Evolutionary conservation across 1,140 invertebrate genomes (phyloP), one percentile per base, ranked within the genome.

Genomic region (Chironomus striatipennis): DNA sequence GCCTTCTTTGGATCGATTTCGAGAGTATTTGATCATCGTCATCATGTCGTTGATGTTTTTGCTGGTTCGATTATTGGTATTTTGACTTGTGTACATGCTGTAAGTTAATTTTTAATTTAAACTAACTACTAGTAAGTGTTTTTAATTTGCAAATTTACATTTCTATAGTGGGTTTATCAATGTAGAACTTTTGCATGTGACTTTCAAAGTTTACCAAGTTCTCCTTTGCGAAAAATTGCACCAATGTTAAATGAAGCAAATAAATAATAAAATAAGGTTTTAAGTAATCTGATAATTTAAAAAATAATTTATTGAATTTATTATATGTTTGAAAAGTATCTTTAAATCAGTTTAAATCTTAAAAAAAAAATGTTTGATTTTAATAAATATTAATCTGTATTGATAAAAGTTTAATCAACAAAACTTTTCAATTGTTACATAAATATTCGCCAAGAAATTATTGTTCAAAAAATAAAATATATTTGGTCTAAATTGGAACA

Each of bases 21-120:
- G 47, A 57, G 47, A 57, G 47, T 57, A 57, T 57, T 57, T 57
- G 47, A 57, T n/a, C 47, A 57, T 15, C 47, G 47, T n/a, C 47
- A 57, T 57, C 47, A 57, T 57, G 12, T 1, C 12, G 4, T 57
- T 12, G 47, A 57, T 15, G 47, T 57, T 57, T 1, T 4, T 57
- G 47, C 15, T 57, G 47, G 47, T 15, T 12, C 12, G 15, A 10
- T 57, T 12, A 10, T 57, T 15, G 47, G 47, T 12, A 57, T n/a
- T 5, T n/a, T 57, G 4, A 57, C 47, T 4, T n/a, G 12, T 57
- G 4, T 57, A 15, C 47, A 57, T 57, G 47, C 12, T 12, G 47
- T 57, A 57, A 57, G 47, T 57, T 15, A 4, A 12, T 57, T n/a
- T 47, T 15, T 34, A 1, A 34, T 2, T 34, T 34, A 34, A 1